phyloP scores from a whole-genome alignment of 2,888 invertebrate genomes.

The Omphaloscelis lunosa region DNA sequence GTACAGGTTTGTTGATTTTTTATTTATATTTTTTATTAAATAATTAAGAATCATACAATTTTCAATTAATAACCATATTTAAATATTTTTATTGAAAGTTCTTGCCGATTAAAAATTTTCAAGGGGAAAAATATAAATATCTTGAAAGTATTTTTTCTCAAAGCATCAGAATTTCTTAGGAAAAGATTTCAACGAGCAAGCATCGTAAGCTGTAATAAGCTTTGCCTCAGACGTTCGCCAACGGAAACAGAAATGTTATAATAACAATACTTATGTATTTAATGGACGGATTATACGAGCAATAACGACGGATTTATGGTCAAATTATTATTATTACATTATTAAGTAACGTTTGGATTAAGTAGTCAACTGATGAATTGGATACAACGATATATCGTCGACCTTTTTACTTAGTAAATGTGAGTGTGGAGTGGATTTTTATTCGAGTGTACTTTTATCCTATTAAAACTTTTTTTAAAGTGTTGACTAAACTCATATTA shows the following conservation, averaged over 20 bases:
- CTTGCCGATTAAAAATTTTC: background rate
- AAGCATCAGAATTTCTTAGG: slow-evolving; percentile 64
- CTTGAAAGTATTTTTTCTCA: background rate
- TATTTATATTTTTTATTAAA: slow-evolving; percentile 38
- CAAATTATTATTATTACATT: slow-evolving; percentile 47
- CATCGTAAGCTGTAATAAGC: slow-evolving; percentile 57
- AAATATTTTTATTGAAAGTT: background rate
- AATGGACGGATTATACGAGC: slow-evolving; percentile 49
- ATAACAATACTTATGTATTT: slow-evolving; percentile 50
- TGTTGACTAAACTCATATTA: too few species aligned
- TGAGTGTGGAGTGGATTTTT: background rate
- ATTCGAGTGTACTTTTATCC: background rate
- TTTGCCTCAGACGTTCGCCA: slow-evolving; percentile 55
- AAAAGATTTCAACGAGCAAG: slow-evolving; percentile 86
- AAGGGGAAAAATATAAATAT: background rate
- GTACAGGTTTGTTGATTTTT: slow-evolving; percentile 76
- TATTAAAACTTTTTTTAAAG: background rate
- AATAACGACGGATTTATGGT: slow-evolving; percentile 36
- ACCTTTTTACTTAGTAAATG: slow-evolving; percentile 22
- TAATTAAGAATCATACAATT: background rate
- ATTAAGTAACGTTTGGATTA: slow-evolving; percentile 32
- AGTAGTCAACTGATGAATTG: slow-evolving; percentile 19
- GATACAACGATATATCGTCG: slow-evolving; percentile 2
- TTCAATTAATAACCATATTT: background rate
- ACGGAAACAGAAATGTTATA: slow-evolving; percentile 60